Evolutionary conservation across 2,888 invertebrate species (phyloP).

Genomic region (Drosophila emarginata): DNA sequence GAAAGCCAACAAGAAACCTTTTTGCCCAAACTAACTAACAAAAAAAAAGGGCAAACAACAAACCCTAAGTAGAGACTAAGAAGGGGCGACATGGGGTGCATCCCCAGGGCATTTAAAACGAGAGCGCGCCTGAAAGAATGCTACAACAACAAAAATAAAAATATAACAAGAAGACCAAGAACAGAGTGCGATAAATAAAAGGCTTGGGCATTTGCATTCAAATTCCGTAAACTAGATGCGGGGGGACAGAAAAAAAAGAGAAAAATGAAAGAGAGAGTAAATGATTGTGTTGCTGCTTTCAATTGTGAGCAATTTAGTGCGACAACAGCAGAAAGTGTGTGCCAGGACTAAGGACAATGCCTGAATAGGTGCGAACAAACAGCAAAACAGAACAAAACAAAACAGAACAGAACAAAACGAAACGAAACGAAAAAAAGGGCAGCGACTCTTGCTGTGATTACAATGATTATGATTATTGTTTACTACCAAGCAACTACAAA

Average conservation of each 20-base stretch:
- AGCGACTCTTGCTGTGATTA: slow-evolving; percentile 60
- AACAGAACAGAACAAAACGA: slow-evolving; percentile 53
- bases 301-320: slow-evolving; percentile 77
- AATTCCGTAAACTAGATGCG: slow-evolving; percentile 23
- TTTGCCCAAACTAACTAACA: not conserved
- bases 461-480: slow-evolving; percentile 77
- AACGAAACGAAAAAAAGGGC: slow-evolving; percentile 39
- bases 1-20: slow-evolving; percentile 12
- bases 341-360: slow-evolving; percentile 50
- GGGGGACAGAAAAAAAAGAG: slow-evolving; percentile 6
- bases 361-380: slow-evolving; percentile 69
- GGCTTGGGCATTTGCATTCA: slow-evolving; percentile 47
- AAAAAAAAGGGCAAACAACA: slow-evolving; percentile 26
- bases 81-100: slow-evolving; percentile 6
- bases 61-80: slow-evolving; percentile 8
- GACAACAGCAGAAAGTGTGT: slow-evolving; percentile 31
- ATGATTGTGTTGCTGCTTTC: slow-evolving; percentile 72
- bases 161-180: slow-evolving; percentile 20
- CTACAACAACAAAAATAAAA: slow-evolving; percentile 11
- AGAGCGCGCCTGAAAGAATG: slow-evolving; percentile 42
- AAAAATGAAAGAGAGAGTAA: slow-evolving; percentile 51
- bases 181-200: slow-evolving; percentile 60
- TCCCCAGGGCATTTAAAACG: slow-evolving; percentile 47
- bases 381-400: slow-evolving; percentile 42
- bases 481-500: slow-evolving; percentile 38